Conservation (phyloP, 2,113 vertebrate species). For the Vicugna pacos region DNA sequence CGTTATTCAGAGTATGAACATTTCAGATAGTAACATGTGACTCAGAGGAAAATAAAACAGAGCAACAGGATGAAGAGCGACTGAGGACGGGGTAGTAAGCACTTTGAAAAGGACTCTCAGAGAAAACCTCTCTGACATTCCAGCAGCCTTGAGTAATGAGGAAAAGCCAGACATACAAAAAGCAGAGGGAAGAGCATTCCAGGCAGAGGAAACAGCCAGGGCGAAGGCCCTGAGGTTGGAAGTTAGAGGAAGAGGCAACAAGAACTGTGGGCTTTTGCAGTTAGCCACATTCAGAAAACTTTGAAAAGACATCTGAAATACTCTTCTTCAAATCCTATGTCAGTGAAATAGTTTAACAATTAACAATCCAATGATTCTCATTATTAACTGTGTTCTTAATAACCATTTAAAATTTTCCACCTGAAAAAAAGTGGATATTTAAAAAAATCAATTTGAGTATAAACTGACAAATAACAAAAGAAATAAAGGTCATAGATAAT, state of each 20-base stretch:
- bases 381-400: slow-evolving; percentile 39
- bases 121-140: slow-evolving; percentile 3
- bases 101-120: not conserved
- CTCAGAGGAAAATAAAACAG: not conserved
- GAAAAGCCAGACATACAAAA: not conserved
- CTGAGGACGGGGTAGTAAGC: not conserved
- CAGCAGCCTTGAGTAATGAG: slow-evolving; percentile 8
- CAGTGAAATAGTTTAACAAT: slow-evolving; percentile 9
- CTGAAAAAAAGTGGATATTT: not conserved
- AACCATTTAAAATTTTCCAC: slow-evolving; percentile 14
- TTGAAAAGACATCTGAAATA: slow-evolving; percentile 23
- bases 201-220: slow-evolving; percentile 30
- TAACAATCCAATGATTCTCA: not conserved
- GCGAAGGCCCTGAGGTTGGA: slow-evolving; percentile 61
- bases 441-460: slow-evolving; percentile 26
- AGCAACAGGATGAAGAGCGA: not conserved
- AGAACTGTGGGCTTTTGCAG: not conserved
- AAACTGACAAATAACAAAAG: slow-evolving; percentile 50
- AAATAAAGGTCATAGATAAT: slow-evolving; percentile 38
- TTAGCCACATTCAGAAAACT: not conserved
- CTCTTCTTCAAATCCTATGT: not conserved
- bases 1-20: not conserved
- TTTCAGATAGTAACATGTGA: not conserved
- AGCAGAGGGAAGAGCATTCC: not conserved
- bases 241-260: slow-evolving; percentile 19